phyloP scores from a whole-genome alignment of 2,113 vertebrate species.

The rat (Rattus norvegicus) region DNA sequence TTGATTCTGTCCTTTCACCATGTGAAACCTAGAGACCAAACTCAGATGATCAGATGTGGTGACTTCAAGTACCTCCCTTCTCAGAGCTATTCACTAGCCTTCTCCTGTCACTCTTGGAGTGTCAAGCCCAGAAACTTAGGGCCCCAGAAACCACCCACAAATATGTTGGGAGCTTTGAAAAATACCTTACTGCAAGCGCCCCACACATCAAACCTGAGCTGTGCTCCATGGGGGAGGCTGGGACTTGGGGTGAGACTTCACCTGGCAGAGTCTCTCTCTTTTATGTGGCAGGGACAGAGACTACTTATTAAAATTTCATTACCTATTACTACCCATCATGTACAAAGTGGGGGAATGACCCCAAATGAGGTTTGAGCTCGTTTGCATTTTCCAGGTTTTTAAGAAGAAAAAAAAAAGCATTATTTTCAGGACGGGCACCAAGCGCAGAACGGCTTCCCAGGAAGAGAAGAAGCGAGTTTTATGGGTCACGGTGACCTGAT shows the following conservation, averaged over 20 bases:
- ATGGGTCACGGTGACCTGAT: constrained; percentile 48
- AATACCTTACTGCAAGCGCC: not conserved
- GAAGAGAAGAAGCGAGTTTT: constrained; percentile 38
- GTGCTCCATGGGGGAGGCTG: not conserved
- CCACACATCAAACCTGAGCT: not conserved
- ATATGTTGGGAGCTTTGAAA: not conserved
- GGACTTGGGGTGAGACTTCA: not conserved
- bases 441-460: not conserved
- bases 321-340: rapidly evolving
- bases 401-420: not conserved
- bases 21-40: too few species aligned
- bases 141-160: not conserved
- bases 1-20: not conserved
- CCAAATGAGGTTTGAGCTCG: rapidly evolving
- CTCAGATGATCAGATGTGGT: not conserved
- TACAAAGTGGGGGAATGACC: not conserved
- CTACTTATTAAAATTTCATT: rapidly evolving
- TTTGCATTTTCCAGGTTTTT: constrained; percentile 17
- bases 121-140: not conserved
- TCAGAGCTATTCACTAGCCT: too few species aligned
- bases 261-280: too few species aligned
- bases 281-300: not conserved
- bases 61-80: not conserved
- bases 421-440: constrained; percentile 32
- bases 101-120: too few species aligned